These are phyloP conservation scores for Bombus breviceps DNA, from an alignment of 1,140 invertebrate genomes.

Conservation along the genomic window DNA sequence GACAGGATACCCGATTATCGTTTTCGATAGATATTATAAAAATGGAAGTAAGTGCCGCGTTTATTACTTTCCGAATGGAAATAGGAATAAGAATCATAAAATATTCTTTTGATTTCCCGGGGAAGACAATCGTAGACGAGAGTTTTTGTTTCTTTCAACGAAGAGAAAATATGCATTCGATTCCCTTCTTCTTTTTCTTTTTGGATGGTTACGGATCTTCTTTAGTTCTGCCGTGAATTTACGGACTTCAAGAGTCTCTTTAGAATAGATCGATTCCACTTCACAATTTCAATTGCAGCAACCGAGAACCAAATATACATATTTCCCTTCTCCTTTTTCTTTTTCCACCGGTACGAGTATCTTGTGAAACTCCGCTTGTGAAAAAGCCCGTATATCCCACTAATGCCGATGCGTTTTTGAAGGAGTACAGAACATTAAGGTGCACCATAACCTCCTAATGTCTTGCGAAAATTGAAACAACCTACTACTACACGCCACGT, in stretches of 20 bases:
- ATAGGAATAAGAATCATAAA: not conserved
- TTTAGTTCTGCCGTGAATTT: not conserved
- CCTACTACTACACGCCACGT: conserved; percentile 20
- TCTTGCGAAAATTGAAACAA: conserved; percentile 42
- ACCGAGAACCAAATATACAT: not conserved
- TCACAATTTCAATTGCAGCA: not conserved
- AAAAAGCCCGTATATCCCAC: not conserved
- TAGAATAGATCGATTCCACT: conserved; percentile 2
- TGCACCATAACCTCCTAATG: not conserved
- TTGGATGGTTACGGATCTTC: not conserved
- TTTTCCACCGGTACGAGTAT: not conserved
- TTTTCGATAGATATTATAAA: not conserved
- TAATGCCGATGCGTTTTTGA: not conserved
- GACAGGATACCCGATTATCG: not conserved
- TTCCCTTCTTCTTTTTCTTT: not conserved
- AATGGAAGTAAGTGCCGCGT: not conserved
- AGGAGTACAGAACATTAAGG: not conserved
- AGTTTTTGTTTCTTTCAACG: not conserved
- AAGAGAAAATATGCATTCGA: not conserved
- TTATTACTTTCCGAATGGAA: too few species aligned
- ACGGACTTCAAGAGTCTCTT: not conserved
- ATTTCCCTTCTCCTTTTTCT: not conserved
- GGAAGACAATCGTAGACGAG: not conserved
- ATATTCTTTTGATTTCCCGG: not conserved
- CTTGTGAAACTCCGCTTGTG: not conserved